These are phyloP conservation scores for Todiramphus saurophagus DNA, from an alignment of 2,113 vertebrate genomes.

Conservation along the genomic window DNA sequence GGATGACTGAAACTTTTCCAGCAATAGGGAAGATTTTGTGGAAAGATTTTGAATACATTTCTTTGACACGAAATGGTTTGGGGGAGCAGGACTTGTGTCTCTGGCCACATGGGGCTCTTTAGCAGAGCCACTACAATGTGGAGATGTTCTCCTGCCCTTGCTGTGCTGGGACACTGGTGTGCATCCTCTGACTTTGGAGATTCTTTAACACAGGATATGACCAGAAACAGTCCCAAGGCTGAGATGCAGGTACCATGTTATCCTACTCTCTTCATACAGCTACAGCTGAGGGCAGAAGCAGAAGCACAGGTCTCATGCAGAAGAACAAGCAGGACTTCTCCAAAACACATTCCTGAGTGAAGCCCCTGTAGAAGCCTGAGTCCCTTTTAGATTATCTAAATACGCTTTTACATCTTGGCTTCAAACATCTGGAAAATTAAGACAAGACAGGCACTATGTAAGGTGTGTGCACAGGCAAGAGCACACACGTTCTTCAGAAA, in stretches of 20 bases:
- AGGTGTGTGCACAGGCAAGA: background rate
- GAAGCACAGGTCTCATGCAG: background rate
- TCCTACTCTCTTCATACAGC: background rate
- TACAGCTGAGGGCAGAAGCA: background rate
- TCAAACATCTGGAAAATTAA: background rate
- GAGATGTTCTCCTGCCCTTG: background rate
- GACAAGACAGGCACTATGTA: background rate
- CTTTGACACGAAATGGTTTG: background rate
- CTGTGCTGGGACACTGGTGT: accelerated
- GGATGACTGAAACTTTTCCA: background rate
- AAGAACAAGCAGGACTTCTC: background rate
- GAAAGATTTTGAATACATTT: background rate
- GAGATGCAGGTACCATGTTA: background rate
- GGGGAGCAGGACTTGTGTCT: background rate
- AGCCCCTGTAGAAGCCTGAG: background rate
- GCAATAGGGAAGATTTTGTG: background rate
- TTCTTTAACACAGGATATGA: background rate
- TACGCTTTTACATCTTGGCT: background rate
- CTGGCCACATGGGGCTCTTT: background rate
- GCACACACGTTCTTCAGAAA: background rate
- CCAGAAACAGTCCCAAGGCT: background rate
- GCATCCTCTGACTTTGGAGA: background rate
- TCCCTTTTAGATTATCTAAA: background rate
- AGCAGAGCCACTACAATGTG: accelerated
- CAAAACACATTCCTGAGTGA: background rate